A percentile compares a stretch with the other conserved stretches of the same genome.
phyloP scores from a whole-genome alignment of 2,797 vertebrate genomes.

The Paratrypauchen microcephalus region DNA sequence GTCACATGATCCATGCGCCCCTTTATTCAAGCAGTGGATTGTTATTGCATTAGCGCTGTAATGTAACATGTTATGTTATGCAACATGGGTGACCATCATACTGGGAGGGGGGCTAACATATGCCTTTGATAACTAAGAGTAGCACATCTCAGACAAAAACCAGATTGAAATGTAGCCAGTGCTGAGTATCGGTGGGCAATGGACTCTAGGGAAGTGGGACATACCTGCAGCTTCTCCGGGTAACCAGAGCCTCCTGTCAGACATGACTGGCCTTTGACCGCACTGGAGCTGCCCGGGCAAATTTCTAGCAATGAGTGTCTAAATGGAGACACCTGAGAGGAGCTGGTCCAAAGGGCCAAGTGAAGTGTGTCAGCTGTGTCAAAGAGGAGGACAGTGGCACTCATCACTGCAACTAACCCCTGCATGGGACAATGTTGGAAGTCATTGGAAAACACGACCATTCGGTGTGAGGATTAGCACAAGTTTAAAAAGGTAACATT shows the following conservation, averaged over 20 bases:
- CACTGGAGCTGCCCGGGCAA: conserved; percentile 37
- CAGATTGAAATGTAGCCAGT: conserved; percentile 27
- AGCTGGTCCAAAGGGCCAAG: conserved; percentile 8
- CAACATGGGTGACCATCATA: conserved; percentile 42
- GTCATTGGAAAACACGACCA: neutral
- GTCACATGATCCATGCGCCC: conserved; percentile 27
- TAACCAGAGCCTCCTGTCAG: conserved; percentile 48
- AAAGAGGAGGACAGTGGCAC: conserved; percentile 16
- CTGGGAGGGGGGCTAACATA: neutral
- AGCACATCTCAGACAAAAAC: neutral
- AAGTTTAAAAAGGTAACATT: neutral
- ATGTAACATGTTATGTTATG: conserved; percentile 46
- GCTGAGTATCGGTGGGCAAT: conserved; percentile 17
- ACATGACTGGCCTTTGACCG: conserved; percentile 51
- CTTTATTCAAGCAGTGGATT: conserved; percentile 39
- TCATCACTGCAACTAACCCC: conserved; percentile 29
- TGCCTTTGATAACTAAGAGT: neutral
- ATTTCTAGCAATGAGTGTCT: conserved; percentile 43
- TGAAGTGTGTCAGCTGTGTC: conserved; percentile 42
- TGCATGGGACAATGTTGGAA: conserved; percentile 4
- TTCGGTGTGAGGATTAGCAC: neutral
- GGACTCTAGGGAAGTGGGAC: conserved; percentile 63
- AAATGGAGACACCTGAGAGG: conserved; percentile 51
- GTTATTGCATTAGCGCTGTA: conserved; percentile 50
- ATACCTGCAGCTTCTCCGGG: conserved; percentile 31